phyloP scores from a whole-genome alignment of 23 tunicate species.

The Trididemnum clinides region DNA sequence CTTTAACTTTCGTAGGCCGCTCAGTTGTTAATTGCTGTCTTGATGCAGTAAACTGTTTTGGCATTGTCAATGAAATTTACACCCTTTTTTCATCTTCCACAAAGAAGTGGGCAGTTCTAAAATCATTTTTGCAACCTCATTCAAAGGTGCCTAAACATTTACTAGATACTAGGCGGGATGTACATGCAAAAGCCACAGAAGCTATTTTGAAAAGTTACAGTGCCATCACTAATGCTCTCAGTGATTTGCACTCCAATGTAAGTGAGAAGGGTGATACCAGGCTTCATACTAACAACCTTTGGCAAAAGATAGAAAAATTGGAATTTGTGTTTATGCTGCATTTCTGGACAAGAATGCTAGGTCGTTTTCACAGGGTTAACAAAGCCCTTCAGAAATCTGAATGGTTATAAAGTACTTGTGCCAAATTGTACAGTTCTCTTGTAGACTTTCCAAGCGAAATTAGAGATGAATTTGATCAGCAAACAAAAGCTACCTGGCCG shows the following conservation, averaged over 20 bases:
- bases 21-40: slow-evolving; percentile 8
- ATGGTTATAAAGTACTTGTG: slow-evolving; percentile 5
- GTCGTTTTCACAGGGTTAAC: slow-evolving; percentile 25
- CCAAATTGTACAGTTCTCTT: slow-evolving; percentile 16
- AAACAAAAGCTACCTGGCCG: slow-evolving; percentile 9
- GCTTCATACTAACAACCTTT: slow-evolving; percentile 24
- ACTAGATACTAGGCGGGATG: slow-evolving; percentile 13
- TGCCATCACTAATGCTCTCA: slow-evolving; percentile 33
- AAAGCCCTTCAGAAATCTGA: slow-evolving; percentile 30
- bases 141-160: slow-evolving; percentile 19
- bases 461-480: slow-evolving; percentile 3
- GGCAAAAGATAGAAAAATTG: slow-evolving; percentile 23
- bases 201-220: slow-evolving; percentile 14
- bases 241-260: slow-evolving; percentile 6
- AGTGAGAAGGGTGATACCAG: slow-evolving; percentile 35
- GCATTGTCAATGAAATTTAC: slow-evolving; percentile 28
- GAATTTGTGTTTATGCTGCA: slow-evolving; percentile 26
- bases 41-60: slow-evolving; percentile 29
- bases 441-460: too few species aligned
- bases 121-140: slow-evolving; percentile 26
- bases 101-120: slow-evolving; percentile 32
- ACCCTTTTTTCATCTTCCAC: slow-evolving; percentile 25
- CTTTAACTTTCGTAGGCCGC: slow-evolving; percentile 15
- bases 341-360: slow-evolving; percentile 8
- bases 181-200: slow-evolving; percentile 32